Evolutionary conservation across 2,797 vertebrate genomes (phyloP), one percentile per base, ranked within the genome.

Genomic region (Halcyon chelicuti): DNA sequence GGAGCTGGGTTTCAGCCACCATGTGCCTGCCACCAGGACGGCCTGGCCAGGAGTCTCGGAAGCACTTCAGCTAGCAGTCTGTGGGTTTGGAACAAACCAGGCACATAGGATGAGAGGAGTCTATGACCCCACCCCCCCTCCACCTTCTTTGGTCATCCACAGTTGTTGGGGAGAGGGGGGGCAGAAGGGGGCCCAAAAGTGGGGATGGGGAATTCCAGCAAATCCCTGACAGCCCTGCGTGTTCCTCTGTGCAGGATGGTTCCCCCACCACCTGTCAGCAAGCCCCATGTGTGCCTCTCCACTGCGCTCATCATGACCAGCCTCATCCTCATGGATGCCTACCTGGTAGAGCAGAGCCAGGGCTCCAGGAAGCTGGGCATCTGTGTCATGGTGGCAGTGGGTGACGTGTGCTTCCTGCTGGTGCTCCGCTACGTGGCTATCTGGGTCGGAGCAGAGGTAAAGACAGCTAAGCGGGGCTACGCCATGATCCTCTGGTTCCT

Each of bases 371-470:
- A 98, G 93, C 97, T 99, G 65, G 98, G 98, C 61, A 98, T 98
- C 88, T 98, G 98, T 90, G 98, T 99, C 95, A 98, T 99, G 98
- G 98, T 99, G 87, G 98, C 98, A 54, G 99, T 99, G 95, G 99
- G 99, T 14, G 99, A 99, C 60, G 92, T 99, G 82, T 99, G 99
- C 96, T 99, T 99, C 94, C 96, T 99, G 52, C 98, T 99, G 23
- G 98, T 99, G 55, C 96, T 99, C 71, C 98, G 99, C 19, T 99
- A 99, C 1, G 98, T 99, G 79, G 98, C 98, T 0, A 98, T 99
- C 92, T 99, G 99, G 99, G 99, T 99, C 15, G 99, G 99, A 4
- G 98, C 99, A 0, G 99, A 99, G 94, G 99, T 99, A 28, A 98
- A 98, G 91, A 99, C 98, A 6, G 98, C 99, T 19, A 99, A 99